Conservation (phyloP, 1,140 invertebrate species). For the Bombus polaris region DNA sequence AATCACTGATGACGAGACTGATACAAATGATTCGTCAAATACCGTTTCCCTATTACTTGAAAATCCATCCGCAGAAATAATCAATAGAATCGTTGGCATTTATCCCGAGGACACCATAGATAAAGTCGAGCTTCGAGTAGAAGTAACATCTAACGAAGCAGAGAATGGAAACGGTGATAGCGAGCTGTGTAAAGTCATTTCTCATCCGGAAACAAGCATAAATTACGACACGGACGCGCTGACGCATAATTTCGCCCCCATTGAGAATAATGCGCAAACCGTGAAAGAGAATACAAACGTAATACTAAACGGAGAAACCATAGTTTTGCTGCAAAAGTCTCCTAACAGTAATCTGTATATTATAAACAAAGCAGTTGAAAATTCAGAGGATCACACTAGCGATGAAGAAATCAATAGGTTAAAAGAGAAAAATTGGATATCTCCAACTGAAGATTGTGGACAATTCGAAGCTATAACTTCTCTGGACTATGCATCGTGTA, state of each 20-base stretch:
- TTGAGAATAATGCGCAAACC: constrained; percentile 58
- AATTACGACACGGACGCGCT: constrained; percentile 61
- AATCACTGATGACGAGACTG: constrained; percentile 32
- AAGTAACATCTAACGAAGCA: constrained; percentile 69
- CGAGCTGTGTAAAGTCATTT: constrained; percentile 37
- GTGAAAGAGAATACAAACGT: constrained; percentile 77
- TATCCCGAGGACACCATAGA: constrained; percentile 73
- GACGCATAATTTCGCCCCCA: constrained; percentile 60
- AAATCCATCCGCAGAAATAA: constrained; percentile 56
- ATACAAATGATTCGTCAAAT: constrained; percentile 57
- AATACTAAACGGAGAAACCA: constrained; percentile 80
- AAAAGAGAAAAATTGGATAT: constrained; percentile 57
- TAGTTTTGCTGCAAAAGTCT: constrained; percentile 78
- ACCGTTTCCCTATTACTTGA: constrained; percentile 53
- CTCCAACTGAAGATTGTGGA: constrained; percentile 38
- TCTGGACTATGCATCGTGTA: constrained; percentile 46
- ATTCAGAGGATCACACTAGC: constrained; percentile 62
- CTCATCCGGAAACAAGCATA: constrained; percentile 53
- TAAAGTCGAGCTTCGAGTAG: constrained; percentile 74
- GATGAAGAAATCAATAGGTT: constrained; percentile 63
- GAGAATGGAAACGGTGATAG: constrained; percentile 28
- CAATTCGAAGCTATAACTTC: constrained; percentile 51
- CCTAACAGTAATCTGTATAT: constrained; percentile 82
- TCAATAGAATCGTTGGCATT: constrained; percentile 68
- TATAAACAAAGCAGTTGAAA: constrained; percentile 80